These are phyloP conservation scores for Bombus cullumanus DNA, from an alignment of 1,140 invertebrate species.

Conservation along the genomic window DNA sequence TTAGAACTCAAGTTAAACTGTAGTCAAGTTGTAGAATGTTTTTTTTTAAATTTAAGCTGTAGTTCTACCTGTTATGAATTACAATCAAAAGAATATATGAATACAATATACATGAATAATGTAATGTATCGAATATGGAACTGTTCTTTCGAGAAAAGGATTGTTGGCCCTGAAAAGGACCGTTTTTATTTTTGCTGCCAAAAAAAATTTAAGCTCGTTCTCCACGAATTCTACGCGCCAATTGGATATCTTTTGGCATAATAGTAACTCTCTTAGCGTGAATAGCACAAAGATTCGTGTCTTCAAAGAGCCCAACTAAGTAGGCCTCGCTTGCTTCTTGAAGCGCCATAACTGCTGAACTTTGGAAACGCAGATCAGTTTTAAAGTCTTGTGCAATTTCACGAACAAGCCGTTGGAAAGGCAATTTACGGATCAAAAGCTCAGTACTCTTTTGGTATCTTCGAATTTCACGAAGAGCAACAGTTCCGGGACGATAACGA, in stretches of 20 bases:
- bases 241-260: slow-evolving; percentile 67
- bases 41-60: too few species aligned
- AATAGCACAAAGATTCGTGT: slow-evolving; percentile 65
- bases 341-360: slow-evolving; percentile 66
- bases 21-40: too few species aligned
- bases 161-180: slow-evolving; percentile 68
- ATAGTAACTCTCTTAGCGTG: slow-evolving; percentile 65
- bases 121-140: not conserved
- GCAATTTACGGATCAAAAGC: slow-evolving; percentile 58
- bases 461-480: slow-evolving; percentile 65
- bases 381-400: slow-evolving; percentile 68
- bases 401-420: slow-evolving; percentile 65
- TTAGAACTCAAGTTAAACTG: too few species aligned
- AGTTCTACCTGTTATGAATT: too few species aligned
- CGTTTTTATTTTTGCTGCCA: slow-evolving; percentile 15
- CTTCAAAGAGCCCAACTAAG: slow-evolving; percentile 61
- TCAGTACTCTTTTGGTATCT: slow-evolving; percentile 66
- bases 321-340: slow-evolving; percentile 67
- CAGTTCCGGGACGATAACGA: slow-evolving; percentile 69
- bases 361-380: slow-evolving; percentile 64
- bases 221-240: slow-evolving; percentile 63
- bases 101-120: not conserved
- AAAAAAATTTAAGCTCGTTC: slow-evolving; percentile 57
- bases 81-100: not conserved
- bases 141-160: slow-evolving; percentile 5